phyloP scores from a whole-genome alignment of 2,888 invertebrate species.

The Hypomecis atomaria region DNA sequence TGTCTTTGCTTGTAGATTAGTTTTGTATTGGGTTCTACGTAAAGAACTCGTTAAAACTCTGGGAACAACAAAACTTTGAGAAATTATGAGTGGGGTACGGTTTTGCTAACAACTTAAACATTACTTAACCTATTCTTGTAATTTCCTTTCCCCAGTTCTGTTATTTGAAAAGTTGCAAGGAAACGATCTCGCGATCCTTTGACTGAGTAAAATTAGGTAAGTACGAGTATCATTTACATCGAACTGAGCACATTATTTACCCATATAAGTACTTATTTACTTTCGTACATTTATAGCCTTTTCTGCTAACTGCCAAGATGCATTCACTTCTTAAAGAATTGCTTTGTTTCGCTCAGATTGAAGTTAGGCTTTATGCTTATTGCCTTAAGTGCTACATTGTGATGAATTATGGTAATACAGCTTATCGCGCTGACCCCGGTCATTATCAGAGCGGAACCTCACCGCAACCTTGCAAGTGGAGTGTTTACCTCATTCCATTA shows the following conservation, averaged over 20 bases:
- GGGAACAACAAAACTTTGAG: slow-evolving; percentile 36
- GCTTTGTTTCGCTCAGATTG: slow-evolving; percentile 11
- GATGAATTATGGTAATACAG: slow-evolving; percentile 37
- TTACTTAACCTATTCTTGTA: slow-evolving; percentile 25
- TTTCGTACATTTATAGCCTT: slow-evolving; percentile 5
- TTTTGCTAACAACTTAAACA: slow-evolving; percentile 27
- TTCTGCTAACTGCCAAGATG: slow-evolving; percentile 18
- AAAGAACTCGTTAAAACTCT: slow-evolving; percentile 43
- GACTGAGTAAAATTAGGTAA: slow-evolving; percentile 13
- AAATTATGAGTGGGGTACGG: slow-evolving; percentile 38
- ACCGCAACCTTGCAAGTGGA: slow-evolving; percentile 48
- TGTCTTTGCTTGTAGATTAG: slow-evolving; percentile 34
- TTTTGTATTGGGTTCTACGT: slow-evolving; percentile 33
- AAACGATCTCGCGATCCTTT: background rate
- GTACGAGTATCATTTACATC: background rate
- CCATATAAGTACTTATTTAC: slow-evolving; percentile 8
- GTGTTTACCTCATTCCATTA: slow-evolving; percentile 39
- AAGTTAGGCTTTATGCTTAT: slow-evolving; percentile 15
- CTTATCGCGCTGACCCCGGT: slow-evolving; percentile 52
- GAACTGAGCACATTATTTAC: slow-evolving; percentile 7
- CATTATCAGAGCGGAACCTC: slow-evolving; percentile 64
- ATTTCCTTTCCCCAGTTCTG: slow-evolving; percentile 17
- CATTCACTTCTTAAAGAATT: slow-evolving; percentile 26
- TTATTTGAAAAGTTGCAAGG: slow-evolving; percentile 10
- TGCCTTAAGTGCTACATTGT: slow-evolving; percentile 26